phyloP scores from a whole-genome alignment of 2,797 vertebrate species.

The Oryzias sinensis region DNA sequence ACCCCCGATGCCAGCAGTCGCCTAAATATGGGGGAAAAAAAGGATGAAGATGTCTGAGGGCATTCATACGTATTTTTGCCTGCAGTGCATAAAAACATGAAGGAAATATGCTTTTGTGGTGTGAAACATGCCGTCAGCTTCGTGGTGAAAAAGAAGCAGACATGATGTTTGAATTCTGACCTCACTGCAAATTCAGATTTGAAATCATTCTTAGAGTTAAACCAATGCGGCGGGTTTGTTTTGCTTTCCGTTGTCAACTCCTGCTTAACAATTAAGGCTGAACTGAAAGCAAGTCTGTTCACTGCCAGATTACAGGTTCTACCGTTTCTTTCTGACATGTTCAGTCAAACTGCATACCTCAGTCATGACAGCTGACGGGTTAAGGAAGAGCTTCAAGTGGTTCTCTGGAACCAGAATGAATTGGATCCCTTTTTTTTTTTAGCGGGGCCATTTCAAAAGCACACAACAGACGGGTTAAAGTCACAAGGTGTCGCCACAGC shows the following conservation, averaged over 20 bases:
- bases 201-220: background rate
- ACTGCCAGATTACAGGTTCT: too few relatives aligned
- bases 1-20: slow-evolving; percentile 52
- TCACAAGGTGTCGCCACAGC: slow-evolving; percentile 47
- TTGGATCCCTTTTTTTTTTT: slow-evolving; percentile 61
- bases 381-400: slow-evolving; percentile 55
- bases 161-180: too few relatives aligned
- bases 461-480: slow-evolving; percentile 54
- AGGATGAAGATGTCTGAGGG: slow-evolving; percentile 22
- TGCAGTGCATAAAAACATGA: background rate
- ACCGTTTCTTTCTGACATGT: too few relatives aligned
- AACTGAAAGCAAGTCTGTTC: too few relatives aligned
- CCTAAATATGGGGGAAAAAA: slow-evolving; percentile 25
- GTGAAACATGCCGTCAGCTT: too few relatives aligned
- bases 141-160: too few relatives aligned
- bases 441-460: slow-evolving; percentile 41
- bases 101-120: background rate
- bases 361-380: slow-evolving; percentile 33
- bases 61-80: background rate
- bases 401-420: slow-evolving; percentile 45
- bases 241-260: slow-evolving; percentile 3
- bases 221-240: background rate
- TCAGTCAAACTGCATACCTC: slow-evolving; percentile 39
- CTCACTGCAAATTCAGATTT: background rate
- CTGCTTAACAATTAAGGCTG: too few relatives aligned